Conservation (phyloP, 2,888 invertebrate species). For the Cephus rjabovi region DNA sequence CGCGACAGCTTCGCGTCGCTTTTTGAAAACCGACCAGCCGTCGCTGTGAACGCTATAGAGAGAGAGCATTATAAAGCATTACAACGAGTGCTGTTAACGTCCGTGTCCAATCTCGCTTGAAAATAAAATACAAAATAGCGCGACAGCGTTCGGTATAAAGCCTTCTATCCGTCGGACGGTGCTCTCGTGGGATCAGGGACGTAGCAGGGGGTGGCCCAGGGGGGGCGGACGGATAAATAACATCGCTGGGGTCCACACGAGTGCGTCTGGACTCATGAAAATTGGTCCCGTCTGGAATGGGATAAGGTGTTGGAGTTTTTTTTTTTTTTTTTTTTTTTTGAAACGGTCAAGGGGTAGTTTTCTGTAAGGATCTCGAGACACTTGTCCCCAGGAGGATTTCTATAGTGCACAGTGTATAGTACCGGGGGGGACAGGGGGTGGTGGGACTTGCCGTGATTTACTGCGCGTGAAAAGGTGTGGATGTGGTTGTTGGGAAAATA, state of each 20-base stretch:
- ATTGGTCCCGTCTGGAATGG: not conserved
- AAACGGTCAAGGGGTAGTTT: not conserved
- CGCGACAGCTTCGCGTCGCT: not conserved
- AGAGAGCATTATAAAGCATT: slow-evolving; percentile 60
- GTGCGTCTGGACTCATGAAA: not conserved
- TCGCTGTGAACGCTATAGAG: not conserved
- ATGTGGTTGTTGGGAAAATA: slow-evolving; percentile 4
- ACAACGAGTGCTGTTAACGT: slow-evolving; percentile 63
- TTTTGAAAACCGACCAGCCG: not conserved
- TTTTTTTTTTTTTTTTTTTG: not conserved
- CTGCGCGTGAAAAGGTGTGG: slow-evolving; percentile 1
- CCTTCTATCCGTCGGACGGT: slow-evolving; percentile 55
- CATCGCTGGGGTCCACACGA: not conserved
- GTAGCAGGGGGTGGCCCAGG: not conserved
- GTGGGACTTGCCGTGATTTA: not conserved
- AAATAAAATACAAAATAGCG: slow-evolving; percentile 61
- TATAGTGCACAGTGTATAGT: not conserved
- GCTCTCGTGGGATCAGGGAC: not conserved
- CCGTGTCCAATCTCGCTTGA: slow-evolving; percentile 59
- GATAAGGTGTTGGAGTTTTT: not conserved
- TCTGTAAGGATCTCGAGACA: not conserved
- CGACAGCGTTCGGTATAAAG: slow-evolving; percentile 52
- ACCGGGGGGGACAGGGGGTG: not conserved
- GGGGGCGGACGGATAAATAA: not conserved
- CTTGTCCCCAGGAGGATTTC: not conserved